These are phyloP conservation scores for Coenonympha glycerion DNA, from an alignment of 2,888 invertebrate species.

Conservation along the genomic window DNA sequence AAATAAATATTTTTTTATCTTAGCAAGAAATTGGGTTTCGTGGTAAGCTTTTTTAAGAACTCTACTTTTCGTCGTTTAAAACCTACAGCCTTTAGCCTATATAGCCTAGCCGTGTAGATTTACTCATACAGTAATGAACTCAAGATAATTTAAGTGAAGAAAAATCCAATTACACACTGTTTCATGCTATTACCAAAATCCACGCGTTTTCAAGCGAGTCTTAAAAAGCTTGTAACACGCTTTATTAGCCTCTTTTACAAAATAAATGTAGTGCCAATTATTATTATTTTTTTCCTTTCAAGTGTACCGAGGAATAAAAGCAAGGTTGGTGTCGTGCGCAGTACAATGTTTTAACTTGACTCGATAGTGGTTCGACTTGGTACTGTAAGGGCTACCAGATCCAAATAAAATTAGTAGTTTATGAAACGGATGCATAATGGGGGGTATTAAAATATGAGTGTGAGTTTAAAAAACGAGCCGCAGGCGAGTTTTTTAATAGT, in stretches of 20 bases:
- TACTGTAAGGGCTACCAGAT: not conserved
- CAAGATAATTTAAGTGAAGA: not conserved
- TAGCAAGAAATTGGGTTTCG: not conserved
- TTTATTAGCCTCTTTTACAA: not conserved
- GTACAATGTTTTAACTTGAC: slow-evolving; percentile 17
- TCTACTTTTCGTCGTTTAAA: not conserved
- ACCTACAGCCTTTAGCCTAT: not conserved
- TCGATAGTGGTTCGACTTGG: slow-evolving; percentile 19
- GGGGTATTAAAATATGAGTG: too few relatives aligned
- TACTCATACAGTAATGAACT: not conserved
- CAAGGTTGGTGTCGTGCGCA: slow-evolving; percentile 13
- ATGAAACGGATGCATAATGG: too few relatives aligned
- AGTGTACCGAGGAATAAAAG: slow-evolving; percentile 1
- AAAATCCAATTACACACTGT: not conserved
- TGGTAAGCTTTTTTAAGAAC: not conserved
- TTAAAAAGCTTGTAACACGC: not conserved
- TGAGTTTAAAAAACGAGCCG: too few relatives aligned
- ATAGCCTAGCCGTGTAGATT: not conserved
- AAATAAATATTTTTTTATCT: not conserved
- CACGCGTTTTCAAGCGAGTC: not conserved
- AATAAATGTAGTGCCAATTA: slow-evolving; percentile 6
- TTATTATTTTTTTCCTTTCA: slow-evolving; percentile 13
- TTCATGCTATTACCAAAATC: not conserved
- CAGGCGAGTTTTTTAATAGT: too few relatives aligned
- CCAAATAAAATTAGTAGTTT: not conserved